Evolutionary conservation across 2,797 vertebrate species (phyloP).

Genomic region (Hoplostethus mediterraneus): DNA sequence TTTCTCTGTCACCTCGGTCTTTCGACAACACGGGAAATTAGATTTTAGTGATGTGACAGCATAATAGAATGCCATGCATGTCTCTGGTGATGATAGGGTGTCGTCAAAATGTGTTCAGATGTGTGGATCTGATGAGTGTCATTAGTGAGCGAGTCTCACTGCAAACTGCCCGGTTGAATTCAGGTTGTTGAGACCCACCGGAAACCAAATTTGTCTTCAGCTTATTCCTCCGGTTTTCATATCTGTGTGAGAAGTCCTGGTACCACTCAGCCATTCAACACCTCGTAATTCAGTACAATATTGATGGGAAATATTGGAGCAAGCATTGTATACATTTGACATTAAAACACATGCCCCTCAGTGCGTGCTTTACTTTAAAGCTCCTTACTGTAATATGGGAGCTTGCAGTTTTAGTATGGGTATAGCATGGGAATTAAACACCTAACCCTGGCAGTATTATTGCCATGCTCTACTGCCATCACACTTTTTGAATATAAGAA

Average conservation of each 20-base stretch:
- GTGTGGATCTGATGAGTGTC: background rate
- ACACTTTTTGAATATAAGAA: conserved; percentile 16
- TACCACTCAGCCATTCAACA: background rate
- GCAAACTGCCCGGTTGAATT: background rate
- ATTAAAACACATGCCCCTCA: conserved; percentile 6
- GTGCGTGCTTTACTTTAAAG: conserved; percentile 16
- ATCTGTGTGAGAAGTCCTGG: too few relatives aligned
- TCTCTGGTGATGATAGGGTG: background rate
- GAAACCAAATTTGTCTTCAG: too few relatives aligned
- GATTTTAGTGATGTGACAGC: background rate
- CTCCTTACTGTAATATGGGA: too few relatives aligned
- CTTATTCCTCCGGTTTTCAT: too few relatives aligned
- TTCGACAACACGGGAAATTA: background rate
- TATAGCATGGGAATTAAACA: too few relatives aligned
- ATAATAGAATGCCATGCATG: background rate
- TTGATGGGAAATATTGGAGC: conserved; percentile 28
- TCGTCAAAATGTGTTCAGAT: background rate
- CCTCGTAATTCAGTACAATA: background rate
- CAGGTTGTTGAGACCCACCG: too few relatives aligned
- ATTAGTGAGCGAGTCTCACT: background rate
- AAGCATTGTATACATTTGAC: conserved; percentile 19
- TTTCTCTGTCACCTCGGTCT: background rate
- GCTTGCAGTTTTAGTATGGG: too few relatives aligned
- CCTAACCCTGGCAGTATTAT: conserved; percentile 9
- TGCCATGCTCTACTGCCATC: conserved; percentile 25